These are phyloP conservation scores for Melieria crassipennis DNA, from an alignment of 2,888 invertebrate genomes.

Conservation along the genomic window DNA sequence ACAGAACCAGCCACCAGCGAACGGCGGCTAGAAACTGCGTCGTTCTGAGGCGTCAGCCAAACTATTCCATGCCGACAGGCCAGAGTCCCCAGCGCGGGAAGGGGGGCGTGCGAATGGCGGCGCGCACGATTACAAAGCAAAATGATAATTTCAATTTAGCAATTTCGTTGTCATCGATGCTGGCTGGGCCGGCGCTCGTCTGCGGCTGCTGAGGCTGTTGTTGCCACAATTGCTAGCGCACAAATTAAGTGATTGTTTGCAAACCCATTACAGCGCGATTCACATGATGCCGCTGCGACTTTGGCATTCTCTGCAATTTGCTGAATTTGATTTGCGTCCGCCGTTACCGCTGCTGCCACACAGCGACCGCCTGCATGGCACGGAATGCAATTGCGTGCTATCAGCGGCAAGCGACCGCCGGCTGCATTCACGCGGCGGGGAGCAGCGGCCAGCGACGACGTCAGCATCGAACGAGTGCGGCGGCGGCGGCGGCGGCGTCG, in stretches of 20 bases:
- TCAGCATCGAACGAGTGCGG: conserved; percentile 1
- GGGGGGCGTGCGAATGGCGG: not conserved
- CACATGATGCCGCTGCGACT: not conserved
- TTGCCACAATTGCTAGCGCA: conserved; percentile 26
- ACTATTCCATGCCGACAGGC: too few species aligned
- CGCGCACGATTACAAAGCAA: conserved; percentile 8
- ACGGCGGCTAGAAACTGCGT: too few species aligned
- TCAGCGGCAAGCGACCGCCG: too few species aligned
- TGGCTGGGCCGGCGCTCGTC: not conserved
- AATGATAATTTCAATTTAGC: conserved; percentile 25
- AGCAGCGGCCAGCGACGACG: not conserved
- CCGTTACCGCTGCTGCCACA: too few species aligned
- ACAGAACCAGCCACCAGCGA: too few species aligned
- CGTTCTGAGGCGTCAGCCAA: too few species aligned
- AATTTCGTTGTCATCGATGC: conserved; percentile 14
- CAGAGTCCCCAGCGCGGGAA: too few species aligned
- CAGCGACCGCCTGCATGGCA: too few species aligned
- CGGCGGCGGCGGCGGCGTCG: conserved; percentile 2
- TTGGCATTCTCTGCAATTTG: too few species aligned
- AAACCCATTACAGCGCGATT: conserved; percentile 25
- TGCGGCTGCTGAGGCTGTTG: not conserved
- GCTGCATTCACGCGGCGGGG: not conserved
- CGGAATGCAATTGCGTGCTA: too few species aligned
- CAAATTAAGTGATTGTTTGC: conserved; percentile 38
- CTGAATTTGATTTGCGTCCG: too few species aligned